Evolutionary conservation across 2,113 vertebrate species (phyloP), one percentile per base, ranked within the genome.

Genomic region (Brienomyrus longianalis): DNA sequence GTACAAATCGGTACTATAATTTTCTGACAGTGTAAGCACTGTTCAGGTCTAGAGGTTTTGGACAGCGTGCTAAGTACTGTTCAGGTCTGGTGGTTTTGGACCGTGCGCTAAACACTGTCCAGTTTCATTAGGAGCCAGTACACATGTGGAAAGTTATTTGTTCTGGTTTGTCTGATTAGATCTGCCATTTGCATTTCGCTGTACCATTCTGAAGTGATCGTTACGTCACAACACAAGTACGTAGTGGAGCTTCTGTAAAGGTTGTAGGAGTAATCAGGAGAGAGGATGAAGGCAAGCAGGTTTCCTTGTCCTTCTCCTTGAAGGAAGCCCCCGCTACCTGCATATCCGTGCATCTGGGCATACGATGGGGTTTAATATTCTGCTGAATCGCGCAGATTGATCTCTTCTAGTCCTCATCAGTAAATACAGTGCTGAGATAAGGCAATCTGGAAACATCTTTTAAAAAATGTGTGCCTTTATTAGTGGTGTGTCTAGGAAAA

Each of bases 231-330:
- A 51, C 80, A 27, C 2, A 84, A n/a, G 19, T 89, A 19, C 19
- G 52, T 23, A n/a, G 77, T 91, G 91, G 86, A 91, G 86, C 86
- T 86, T 87, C 86, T 89, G 86, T 84, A 91, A 90, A 90, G 87
- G 74, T 35, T 89, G 4, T 5, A n/a, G 39, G 47, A 86, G 80
- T 66, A 88, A 62, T 84, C 23, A 35, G 50, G 83, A 87, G 39
- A 91, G 27, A 48, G 27, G 8, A 52, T 13, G 17, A 50, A 86
- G 23, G 43, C 66, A 59, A 45, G 47, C 51, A 45, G 52, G 13
- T 83, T 13, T 89, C 21, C 15, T 77, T 50, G 23, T 89, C 74
- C 43, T 45, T 19, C 39, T 43, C 15, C 31, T 43, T 8, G 39
- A 43, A 62, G 86, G 54, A 56, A 62, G 39, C 31, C 35, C 5